Evolutionary conservation across 1,140 invertebrate genomes (phyloP).

Genomic region (Frieseomelitta varia): DNA sequence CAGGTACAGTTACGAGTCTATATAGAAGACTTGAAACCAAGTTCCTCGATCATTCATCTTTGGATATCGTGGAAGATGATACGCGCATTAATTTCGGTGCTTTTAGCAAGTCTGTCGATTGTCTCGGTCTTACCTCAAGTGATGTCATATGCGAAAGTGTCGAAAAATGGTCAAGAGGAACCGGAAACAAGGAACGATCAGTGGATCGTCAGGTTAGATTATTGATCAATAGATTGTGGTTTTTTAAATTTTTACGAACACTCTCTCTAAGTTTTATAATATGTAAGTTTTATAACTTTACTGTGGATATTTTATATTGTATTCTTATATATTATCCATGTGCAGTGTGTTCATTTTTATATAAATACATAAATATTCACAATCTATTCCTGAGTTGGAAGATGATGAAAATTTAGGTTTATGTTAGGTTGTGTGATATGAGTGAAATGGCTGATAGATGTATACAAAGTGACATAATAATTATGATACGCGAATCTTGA

Average conservation of each 20-base stretch:
- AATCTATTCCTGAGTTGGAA: too few relatives aligned
- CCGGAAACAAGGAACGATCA: conserved; percentile 21
- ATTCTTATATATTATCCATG: neutral
- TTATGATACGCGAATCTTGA: too few relatives aligned
- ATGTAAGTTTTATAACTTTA: too few relatives aligned
- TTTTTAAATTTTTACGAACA: neutral
- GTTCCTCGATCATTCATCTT: conserved; percentile 62
- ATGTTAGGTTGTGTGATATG: too few relatives aligned
- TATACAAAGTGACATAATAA: too few relatives aligned
- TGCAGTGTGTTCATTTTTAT: neutral
- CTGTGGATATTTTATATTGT: neutral
- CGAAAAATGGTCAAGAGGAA: conserved; percentile 70
- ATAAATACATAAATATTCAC: neutral
- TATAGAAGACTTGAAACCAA: conserved; percentile 63
- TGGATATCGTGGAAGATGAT: conserved; percentile 65
- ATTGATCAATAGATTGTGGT: neutral
- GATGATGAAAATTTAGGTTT: too few relatives aligned
- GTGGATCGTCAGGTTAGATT: conserved; percentile 61
- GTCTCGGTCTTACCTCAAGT: conserved; percentile 60
- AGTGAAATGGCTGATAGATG: too few relatives aligned
- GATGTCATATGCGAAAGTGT: conserved; percentile 74
- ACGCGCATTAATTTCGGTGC: conserved; percentile 48
- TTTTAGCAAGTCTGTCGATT: conserved; percentile 52
- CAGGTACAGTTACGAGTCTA: conserved; percentile 77
- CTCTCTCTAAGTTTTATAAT: neutral